Conservation (phyloP, 2,888 invertebrate species). For the Drosophila planitibia region DNA sequence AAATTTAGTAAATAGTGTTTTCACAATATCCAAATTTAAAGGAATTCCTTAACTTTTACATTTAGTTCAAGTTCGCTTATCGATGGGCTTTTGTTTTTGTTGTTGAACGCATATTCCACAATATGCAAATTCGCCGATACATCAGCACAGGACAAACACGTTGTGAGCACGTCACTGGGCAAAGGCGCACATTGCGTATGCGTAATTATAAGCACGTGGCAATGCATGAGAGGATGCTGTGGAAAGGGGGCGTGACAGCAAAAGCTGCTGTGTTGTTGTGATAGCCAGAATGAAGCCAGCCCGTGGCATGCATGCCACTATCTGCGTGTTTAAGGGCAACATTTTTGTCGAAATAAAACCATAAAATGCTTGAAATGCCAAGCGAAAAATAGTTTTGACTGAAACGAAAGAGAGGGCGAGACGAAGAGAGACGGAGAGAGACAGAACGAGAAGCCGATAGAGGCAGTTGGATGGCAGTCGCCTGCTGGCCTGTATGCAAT, state of each 20-base stretch:
- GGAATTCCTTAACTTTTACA: background rate
- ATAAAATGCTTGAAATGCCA: conserved; percentile 80
- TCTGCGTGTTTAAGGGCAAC: conserved; percentile 72
- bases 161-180: conserved; percentile 3
- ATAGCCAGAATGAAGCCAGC: conserved; percentile 45
- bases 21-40: background rate
- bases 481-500: conserved; percentile 57
- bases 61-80: background rate
- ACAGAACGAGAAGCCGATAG: background rate
- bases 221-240: conserved; percentile 49
- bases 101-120: conserved; percentile 27
- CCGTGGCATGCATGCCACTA: conserved; percentile 71
- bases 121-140: conserved; percentile 1
- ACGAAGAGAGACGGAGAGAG: conserved; percentile 7
- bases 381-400: conserved; percentile 80
- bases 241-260: background rate
- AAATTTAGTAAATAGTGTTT: too few relatives aligned
- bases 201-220: conserved; percentile 64
- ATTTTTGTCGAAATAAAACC: conserved; percentile 79
- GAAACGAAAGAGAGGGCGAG: conserved; percentile 9
- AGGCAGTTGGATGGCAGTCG: conserved; percentile 7
- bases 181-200: conserved; percentile 47
- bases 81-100: conserved; percentile 8
- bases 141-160: background rate
- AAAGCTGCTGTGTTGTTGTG: conserved; percentile 21